Conservation (phyloP, 2,113 vertebrate genomes). For the Leptosomus discolor region DNA sequence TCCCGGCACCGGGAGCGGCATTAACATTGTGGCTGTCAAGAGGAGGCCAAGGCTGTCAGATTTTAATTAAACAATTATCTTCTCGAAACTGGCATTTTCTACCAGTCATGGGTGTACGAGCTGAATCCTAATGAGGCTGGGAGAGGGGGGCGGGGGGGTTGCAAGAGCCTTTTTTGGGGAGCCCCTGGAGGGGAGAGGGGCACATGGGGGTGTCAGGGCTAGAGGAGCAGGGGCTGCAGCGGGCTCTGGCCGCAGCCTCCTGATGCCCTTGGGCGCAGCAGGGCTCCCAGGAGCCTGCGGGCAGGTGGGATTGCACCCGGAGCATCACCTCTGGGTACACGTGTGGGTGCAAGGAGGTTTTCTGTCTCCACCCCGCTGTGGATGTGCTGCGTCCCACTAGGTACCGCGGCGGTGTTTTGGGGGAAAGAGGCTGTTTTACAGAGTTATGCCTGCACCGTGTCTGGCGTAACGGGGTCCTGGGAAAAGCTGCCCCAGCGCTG, state of each 20-base stretch:
- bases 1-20: fast-evolving
- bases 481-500: neutral
- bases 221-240: neutral
- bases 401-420: fast-evolving
- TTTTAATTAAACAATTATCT: conserved; percentile 66
- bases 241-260: neutral
- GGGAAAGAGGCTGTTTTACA: neutral
- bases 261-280: neutral
- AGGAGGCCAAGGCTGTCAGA: neutral
- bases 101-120: neutral
- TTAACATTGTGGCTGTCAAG: neutral
- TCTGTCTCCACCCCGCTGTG: neutral
- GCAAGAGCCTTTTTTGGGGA: neutral
- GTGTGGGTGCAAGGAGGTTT: neutral
- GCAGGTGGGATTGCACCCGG: neutral
- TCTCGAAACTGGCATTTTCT: neutral
- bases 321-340: neutral
- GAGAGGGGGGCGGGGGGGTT: neutral
- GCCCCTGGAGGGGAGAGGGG: neutral
- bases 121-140: neutral
- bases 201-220: neutral
- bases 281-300: neutral
- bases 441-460: fast-evolving
- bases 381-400: neutral
- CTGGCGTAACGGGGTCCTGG: fast-evolving